A percentile compares a stretch with the other conserved stretches of the same genome.
phyloP scores from a whole-genome alignment of 2,888 invertebrate genomes.

The Napeogenes inachia region DNA sequence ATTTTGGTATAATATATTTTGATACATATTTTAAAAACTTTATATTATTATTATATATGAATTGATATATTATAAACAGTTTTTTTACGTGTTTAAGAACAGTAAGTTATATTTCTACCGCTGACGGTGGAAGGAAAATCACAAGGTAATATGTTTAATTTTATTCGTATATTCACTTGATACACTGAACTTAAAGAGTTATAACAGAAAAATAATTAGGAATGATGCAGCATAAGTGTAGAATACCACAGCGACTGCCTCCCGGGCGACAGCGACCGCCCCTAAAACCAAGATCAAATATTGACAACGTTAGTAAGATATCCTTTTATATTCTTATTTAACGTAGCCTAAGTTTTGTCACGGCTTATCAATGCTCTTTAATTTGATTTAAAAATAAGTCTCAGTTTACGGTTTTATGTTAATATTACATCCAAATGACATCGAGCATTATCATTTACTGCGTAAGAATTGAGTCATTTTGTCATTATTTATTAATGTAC shows the following conservation, averaged over 20 bases:
- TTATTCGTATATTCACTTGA: neutral
- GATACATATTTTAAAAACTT: neutral
- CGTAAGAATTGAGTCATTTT: too few relatives aligned
- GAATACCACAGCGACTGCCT: constrained; percentile 52
- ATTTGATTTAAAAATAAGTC: too few relatives aligned
- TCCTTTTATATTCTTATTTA: too few relatives aligned
- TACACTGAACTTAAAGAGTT: neutral
- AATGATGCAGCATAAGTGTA: constrained; percentile 40
- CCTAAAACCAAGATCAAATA: constrained; percentile 10
- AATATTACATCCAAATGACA: too few relatives aligned
- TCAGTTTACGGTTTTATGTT: too few relatives aligned
- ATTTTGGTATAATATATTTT: constrained; percentile 2
- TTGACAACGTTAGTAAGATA: constrained; percentile 5
- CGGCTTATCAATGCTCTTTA: too few relatives aligned
- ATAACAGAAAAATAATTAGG: constrained; percentile 37
- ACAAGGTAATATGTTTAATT: constrained; percentile 36
- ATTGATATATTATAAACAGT: neutral
- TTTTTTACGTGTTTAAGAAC: constrained; percentile 4
- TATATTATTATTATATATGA: neutral
- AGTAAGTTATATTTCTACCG: constrained; percentile 20
- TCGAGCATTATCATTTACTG: too few relatives aligned
- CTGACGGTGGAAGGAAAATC: constrained; percentile 34
- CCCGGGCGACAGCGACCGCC: constrained; percentile 29
- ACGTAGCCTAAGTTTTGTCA: too few relatives aligned
- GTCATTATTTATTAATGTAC: too few relatives aligned